Percentiles rank a stretch among this genome's conserved stretches.
These are phyloP conservation scores for Agapornis canus DNA, from an alignment of 2,797 vertebrate species.

Conservation along the genomic window DNA sequence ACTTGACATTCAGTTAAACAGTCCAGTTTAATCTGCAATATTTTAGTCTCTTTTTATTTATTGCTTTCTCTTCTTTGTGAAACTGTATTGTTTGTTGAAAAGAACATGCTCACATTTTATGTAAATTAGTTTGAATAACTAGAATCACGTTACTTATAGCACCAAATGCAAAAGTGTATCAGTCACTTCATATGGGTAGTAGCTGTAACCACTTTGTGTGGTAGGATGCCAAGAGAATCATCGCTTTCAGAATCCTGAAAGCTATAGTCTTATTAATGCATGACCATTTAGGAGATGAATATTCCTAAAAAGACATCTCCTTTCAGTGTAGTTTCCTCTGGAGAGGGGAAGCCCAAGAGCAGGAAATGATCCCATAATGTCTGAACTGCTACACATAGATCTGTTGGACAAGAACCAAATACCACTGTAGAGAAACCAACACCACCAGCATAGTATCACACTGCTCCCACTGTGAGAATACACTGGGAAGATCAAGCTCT, in stretches of 20 bases:
- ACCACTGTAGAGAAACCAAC: neutral
- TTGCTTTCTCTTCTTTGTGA: neutral
- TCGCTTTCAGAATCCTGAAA: neutral
- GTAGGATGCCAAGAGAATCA: neutral
- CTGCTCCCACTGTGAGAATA: neutral
- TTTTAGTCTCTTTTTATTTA: neutral
- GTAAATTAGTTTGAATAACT: neutral
- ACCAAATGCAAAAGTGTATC: constrained; percentile 22
- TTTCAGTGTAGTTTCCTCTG: constrained; percentile 8
- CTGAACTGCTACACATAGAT: neutral
- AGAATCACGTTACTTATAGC: neutral
- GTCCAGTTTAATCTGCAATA: neutral
- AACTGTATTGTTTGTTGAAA: neutral
- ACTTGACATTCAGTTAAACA: neutral
- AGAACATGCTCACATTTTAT: neutral
- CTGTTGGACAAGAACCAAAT: neutral
- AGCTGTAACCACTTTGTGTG: neutral
- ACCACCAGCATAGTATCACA: neutral
- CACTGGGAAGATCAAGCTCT: neutral
- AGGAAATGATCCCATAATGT: neutral
- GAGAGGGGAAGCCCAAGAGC: neutral
- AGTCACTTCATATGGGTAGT: neutral
- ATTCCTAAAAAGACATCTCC: constrained; percentile 6
- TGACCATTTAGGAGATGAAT: neutral
- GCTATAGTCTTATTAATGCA: constrained; percentile 22